Evolutionary conservation across 2,113 vertebrate genomes (phyloP), one percentile per base, ranked within the genome.

Genomic region (Coryphaenoides rupestris): DNA sequence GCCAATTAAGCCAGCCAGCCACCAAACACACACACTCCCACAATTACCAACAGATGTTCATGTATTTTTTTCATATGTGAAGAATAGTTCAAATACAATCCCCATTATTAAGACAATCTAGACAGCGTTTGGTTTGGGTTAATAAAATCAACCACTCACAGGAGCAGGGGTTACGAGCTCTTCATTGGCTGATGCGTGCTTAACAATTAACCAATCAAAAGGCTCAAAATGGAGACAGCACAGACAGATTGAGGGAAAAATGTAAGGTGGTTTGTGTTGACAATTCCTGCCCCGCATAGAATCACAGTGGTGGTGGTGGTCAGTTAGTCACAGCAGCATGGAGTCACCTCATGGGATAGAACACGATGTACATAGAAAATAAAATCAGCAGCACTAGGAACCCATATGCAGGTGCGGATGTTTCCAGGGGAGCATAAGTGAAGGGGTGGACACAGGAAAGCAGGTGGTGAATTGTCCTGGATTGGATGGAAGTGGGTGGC

Each of bases 391-490:
- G 55, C 55, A 76, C 74, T 73, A 66, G 82, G 78, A 88, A 84
- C 80, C 82, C 52, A 46, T 78, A 82, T 84, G 84, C 87, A 86
- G 77, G 72, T 70, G 73, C 66, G 85, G 86, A 90, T 92, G 91
- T 91, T 89, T 90, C 91, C 84, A 63, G 78, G 80, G 62, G 82
- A 78, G 72, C 78, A 40, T 77, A 81, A 83, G 80, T 71, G 67
- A 65, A 73, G 70, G 71, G 72, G 33, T 7, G 63, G 83, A 75
- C 74, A 66, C 61, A 45, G 60, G 53, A 7, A 69, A 72, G 74
- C 15, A 55, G 14, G 33, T 62, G 69, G 78, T 28, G 71, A 70
- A 60, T 82, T 72, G 72, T 63, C 58, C 26, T 59, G 50, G 69
- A 73, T 74, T 15, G 60, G 13, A 26, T 65, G 70, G 78, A 78